Evolutionary conservation across 2,797 vertebrate species (phyloP).

Genomic region (Neopelma chrysocephalum): DNA sequence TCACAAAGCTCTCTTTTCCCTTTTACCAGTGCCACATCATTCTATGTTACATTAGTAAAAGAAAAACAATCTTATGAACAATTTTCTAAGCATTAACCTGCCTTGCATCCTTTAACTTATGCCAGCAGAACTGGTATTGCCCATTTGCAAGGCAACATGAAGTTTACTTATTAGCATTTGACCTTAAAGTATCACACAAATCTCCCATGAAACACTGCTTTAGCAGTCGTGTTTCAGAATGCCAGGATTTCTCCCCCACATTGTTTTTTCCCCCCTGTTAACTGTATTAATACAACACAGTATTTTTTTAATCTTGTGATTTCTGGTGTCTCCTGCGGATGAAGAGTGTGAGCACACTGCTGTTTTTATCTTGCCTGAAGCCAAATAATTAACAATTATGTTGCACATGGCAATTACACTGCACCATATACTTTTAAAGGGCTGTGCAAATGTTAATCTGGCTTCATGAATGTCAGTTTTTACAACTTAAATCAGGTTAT

Average conservation of each 20-base stretch:
- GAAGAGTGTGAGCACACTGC: not conserved
- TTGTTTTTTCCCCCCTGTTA: not conserved
- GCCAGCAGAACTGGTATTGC: not conserved
- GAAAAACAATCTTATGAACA: not conserved
- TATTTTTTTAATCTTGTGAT: not conserved
- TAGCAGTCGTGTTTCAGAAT: not conserved
- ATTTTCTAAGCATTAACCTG: not conserved
- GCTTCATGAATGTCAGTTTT: not conserved
- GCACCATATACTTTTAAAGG: not conserved
- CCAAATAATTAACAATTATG: slow-evolving; percentile 14
- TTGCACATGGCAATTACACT: not conserved
- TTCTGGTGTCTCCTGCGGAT: not conserved
- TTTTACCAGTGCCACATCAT: not conserved
- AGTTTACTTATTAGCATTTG: not conserved
- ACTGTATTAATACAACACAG: not conserved
- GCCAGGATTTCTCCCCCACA: not conserved
- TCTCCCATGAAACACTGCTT: not conserved
- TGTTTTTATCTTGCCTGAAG: not conserved
- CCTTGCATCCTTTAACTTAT: not conserved
- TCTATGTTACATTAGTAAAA: not conserved
- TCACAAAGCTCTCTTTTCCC: not conserved
- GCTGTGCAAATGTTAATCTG: not conserved
- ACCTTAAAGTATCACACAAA: not conserved
- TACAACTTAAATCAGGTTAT: not conserved
- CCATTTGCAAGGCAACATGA: not conserved